These are phyloP conservation scores for Lasioglossum malachurum DNA, from an alignment of 2,888 invertebrate genomes.

Conservation along the genomic window DNA sequence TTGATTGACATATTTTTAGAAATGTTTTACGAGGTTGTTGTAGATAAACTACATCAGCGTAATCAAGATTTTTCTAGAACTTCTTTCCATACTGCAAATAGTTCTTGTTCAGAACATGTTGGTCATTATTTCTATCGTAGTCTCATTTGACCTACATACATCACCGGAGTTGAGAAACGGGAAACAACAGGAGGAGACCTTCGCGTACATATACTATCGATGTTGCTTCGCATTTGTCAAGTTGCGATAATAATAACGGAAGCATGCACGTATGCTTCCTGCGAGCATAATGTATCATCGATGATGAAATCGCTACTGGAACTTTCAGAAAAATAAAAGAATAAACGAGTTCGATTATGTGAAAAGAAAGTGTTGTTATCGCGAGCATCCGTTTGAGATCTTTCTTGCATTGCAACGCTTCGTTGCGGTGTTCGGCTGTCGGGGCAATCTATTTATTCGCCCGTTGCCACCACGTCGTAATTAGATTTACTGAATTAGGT, in stretches of 20 bases:
- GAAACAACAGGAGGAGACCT: constrained; percentile 8
- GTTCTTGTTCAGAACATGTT: not conserved
- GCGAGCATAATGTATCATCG: not conserved
- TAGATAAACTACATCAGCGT: not conserved
- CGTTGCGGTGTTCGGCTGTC: constrained; percentile 20
- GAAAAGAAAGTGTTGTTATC: constrained; percentile 9
- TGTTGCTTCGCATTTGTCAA: constrained; percentile 31
- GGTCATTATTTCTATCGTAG: not conserved
- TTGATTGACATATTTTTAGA: not conserved
- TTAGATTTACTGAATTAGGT: constrained; percentile 43
- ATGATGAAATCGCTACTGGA: constrained; percentile 5
- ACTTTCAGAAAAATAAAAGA: not conserved
- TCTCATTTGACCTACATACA: constrained; percentile 8
- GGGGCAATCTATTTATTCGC: constrained; percentile 53
- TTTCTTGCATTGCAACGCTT: constrained; percentile 24
- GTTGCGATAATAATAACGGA: constrained; percentile 45
- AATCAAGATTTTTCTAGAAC: not conserved
- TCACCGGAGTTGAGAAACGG: not conserved
- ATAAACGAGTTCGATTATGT: not conserved
- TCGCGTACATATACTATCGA: not conserved
- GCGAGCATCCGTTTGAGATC: not conserved
- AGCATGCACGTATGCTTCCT: constrained; percentile 36
- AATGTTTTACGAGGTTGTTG: not conserved
- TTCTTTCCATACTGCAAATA: not conserved
- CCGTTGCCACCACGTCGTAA: constrained; percentile 31